These are phyloP conservation scores for Salmo trutta DNA, from an alignment of 2,797 vertebrate species.

Conservation along the genomic window DNA sequence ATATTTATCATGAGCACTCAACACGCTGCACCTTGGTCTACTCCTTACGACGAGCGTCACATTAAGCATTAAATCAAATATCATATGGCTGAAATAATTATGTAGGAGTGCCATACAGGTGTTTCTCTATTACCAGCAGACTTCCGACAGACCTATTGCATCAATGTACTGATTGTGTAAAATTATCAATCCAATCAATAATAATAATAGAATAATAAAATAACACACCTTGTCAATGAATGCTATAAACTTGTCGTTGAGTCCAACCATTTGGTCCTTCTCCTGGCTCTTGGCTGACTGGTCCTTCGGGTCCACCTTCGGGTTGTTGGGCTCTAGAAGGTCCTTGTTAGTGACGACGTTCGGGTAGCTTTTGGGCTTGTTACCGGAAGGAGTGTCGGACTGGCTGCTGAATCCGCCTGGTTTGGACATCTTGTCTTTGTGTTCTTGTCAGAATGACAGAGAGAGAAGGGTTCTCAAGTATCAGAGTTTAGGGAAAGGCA, in stretches of 20 bases:
- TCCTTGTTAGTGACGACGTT: not conserved
- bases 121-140: too few species aligned
- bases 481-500: not conserved
- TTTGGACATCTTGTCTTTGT: slow-evolving; percentile 46
- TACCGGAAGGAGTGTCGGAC: slow-evolving; percentile 41
- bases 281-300: slow-evolving; percentile 56
- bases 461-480: not conserved
- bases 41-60: too few species aligned
- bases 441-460: not conserved
- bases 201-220: not conserved
- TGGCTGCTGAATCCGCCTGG: slow-evolving; percentile 61
- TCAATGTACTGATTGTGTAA: not conserved
- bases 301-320: slow-evolving; percentile 36
- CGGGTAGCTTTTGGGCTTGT: slow-evolving; percentile 23
- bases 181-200: too few species aligned
- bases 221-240: slow-evolving; percentile 70
- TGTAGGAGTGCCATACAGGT: too few species aligned
- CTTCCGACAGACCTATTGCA: not conserved
- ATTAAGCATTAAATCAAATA: too few species aligned
- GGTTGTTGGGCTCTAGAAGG: not conserved
- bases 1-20: too few species aligned
- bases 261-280: slow-evolving; percentile 70
- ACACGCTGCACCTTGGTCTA: too few species aligned
- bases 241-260: slow-evolving; percentile 73
- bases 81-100: too few species aligned